Evolutionary conservation across 2,888 invertebrate genomes (phyloP).

Genomic region (Nebria brevicollis): DNA sequence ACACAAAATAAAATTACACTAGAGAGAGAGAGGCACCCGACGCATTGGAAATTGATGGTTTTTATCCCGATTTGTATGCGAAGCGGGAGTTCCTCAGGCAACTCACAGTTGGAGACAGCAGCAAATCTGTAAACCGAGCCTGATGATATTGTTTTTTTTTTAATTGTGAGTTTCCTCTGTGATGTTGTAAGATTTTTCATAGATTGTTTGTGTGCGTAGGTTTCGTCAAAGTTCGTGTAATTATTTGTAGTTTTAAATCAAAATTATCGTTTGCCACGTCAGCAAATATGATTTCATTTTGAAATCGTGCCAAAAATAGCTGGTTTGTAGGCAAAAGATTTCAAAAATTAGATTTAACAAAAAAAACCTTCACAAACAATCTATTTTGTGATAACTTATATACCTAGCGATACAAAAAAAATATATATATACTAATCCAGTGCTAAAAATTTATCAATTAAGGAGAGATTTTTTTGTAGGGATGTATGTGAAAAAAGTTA

Average conservation of each 20-base stretch:
- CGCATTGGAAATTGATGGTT: not conserved
- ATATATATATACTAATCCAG: constrained; percentile 41
- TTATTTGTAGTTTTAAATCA: not conserved
- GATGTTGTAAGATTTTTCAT: constrained; percentile 46
- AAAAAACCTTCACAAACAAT: constrained; percentile 45
- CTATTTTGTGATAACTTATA: constrained; percentile 49
- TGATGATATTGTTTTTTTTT: constrained; percentile 32
- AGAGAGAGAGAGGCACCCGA: not conserved
- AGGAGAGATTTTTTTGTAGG: constrained; percentile 42
- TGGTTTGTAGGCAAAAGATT: not conserved
- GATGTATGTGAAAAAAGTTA: constrained; percentile 17
- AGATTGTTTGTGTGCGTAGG: constrained; percentile 40
- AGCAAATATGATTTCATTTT: not conserved
- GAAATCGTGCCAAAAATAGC: constrained; percentile 21
- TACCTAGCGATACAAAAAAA: constrained; percentile 46
- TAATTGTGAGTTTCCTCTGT: constrained; percentile 45
- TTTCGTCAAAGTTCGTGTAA: not conserved
- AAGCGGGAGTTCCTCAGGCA: constrained; percentile 22
- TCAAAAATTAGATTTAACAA: not conserved
- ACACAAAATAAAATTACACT: constrained; percentile 44
- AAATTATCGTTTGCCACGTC: not conserved
- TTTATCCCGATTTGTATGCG: not conserved
- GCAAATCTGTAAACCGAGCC: constrained; percentile 37
- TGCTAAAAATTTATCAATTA: constrained; percentile 42
- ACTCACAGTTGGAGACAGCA: constrained; percentile 42